Conservation (phyloP, 1,140 invertebrate species). For the Oncopeltus fasciatus region DNA sequence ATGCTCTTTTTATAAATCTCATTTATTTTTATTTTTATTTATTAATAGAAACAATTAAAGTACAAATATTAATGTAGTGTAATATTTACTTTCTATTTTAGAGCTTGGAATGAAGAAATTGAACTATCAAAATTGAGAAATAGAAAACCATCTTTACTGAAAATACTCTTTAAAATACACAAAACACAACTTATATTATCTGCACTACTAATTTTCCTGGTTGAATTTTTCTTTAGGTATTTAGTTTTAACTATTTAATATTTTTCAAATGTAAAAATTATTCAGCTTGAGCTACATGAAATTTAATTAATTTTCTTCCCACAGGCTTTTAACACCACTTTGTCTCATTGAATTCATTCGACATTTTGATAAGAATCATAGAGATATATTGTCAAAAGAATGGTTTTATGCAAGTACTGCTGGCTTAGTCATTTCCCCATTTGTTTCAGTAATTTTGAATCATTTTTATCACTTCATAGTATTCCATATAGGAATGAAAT, state of each 20-base stretch:
- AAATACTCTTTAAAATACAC: constrained; percentile 37
- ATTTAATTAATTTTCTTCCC: constrained; percentile 19
- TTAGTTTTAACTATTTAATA: not conserved
- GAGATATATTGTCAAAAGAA: constrained; percentile 29
- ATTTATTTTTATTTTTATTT: not conserved
- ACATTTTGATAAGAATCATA: constrained; percentile 38
- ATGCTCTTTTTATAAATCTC: not conserved
- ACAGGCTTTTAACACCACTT: constrained; percentile 55
- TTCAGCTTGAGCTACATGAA: not conserved
- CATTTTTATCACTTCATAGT: constrained; percentile 67
- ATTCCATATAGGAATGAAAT: constrained; percentile 61
- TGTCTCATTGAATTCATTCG: constrained; percentile 54
- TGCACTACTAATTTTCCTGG: constrained; percentile 34
- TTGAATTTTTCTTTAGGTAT: constrained; percentile 34
- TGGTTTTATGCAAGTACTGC: constrained; percentile 50
- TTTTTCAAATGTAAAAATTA: not conserved
- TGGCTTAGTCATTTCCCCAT: constrained; percentile 49
- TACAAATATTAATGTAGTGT: not conserved
- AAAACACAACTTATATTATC: constrained; percentile 34
- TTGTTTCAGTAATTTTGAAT: constrained; percentile 51
- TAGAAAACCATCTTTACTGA: constrained; percentile 35
- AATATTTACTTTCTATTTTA: constrained; percentile 19
- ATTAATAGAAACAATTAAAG: not conserved
- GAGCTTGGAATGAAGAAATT: constrained; percentile 24
- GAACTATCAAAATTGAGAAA: constrained; percentile 27